A percentile compares a stretch with the other conserved stretches of the same genome.
These are phyloP conservation scores for Dryocosmus kuriphilus DNA, from an alignment of 2,888 invertebrate species.

Conservation along the genomic window DNA sequence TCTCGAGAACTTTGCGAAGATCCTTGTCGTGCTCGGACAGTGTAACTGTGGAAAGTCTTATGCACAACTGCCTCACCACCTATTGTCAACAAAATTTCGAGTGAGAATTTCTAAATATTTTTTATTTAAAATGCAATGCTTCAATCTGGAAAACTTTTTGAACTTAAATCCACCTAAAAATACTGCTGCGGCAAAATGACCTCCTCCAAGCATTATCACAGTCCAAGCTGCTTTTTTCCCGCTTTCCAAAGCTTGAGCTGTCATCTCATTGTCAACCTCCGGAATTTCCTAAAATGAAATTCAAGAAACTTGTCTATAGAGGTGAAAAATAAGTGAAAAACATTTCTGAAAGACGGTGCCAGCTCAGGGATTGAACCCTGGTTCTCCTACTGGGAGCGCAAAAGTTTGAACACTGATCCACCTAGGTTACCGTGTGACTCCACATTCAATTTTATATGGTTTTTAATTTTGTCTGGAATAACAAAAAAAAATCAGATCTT, in stretches of 20 bases:
- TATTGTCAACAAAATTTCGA: slow-evolving; percentile 2
- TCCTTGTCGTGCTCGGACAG: slow-evolving; percentile 90
- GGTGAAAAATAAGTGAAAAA: too few species aligned
- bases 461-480: not conserved
- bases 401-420: too few species aligned
- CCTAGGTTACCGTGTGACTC: too few species aligned
- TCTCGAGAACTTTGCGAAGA: slow-evolving; percentile 86
- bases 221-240: slow-evolving; percentile 82
- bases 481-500: slow-evolving; percentile 19
- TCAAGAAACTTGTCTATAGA: too few species aligned
- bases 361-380: too few species aligned
- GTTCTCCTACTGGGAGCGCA: too few species aligned
- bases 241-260: slow-evolving; percentile 70
- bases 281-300: slow-evolving; percentile 77
- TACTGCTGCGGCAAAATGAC: slow-evolving; percentile 88
- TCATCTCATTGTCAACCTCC: slow-evolving; percentile 70
- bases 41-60: slow-evolving; percentile 92
- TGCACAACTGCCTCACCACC: slow-evolving; percentile 81
- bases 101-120: not conserved
- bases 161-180: slow-evolving; percentile 78
- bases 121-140: slow-evolving; percentile 55
- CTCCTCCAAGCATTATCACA: slow-evolving; percentile 90
- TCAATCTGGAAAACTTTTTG: not conserved
- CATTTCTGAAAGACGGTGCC: too few species aligned
- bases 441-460: too few species aligned